A percentile compares a stretch with the other conserved stretches of the same genome.
Evolutionary conservation across 2,113 vertebrate genomes (phyloP).

Genomic region (Lipophrys pholis): DNA sequence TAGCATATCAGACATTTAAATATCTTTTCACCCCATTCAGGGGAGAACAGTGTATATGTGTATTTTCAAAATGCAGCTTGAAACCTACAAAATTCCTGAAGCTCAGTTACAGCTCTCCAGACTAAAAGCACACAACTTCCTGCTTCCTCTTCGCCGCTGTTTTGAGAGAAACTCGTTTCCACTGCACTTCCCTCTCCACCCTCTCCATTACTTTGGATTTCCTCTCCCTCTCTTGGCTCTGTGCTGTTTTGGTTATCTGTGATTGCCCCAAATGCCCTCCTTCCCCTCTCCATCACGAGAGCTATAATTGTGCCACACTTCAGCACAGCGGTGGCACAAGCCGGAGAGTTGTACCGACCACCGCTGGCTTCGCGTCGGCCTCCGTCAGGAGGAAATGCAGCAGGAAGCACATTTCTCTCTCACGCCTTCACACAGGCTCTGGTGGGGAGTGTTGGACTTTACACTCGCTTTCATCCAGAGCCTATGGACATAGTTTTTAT

Average conservation of each 20-base stretch:
- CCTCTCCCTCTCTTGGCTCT: constrained; percentile 44
- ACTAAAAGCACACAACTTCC: neutral
- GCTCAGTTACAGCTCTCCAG: constrained; percentile 6
- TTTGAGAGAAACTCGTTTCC: constrained; percentile 15
- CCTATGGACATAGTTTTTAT: constrained; percentile 22
- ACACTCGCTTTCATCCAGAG: constrained; percentile 44
- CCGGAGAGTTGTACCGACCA: constrained; percentile 32
- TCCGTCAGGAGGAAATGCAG: constrained; percentile 46
- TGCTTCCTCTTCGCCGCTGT: constrained; percentile 12
- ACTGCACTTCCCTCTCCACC: constrained; percentile 15
- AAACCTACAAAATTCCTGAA: neutral
- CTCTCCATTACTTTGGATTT: constrained; percentile 45
- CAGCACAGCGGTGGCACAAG: constrained; percentile 17
- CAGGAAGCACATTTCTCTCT: constrained; percentile 40
- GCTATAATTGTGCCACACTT: constrained; percentile 63
- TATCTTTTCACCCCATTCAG: neutral
- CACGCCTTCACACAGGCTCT: constrained; percentile 24
- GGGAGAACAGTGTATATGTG: constrained; percentile 8
- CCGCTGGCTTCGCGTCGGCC: constrained; percentile 39
- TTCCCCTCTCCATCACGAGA: constrained; percentile 55
- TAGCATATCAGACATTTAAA: neutral
- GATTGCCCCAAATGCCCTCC: constrained; percentile 60
- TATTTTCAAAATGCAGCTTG: neutral
- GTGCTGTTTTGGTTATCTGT: constrained; percentile 64
- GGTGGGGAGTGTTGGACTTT: neutral